Conservation (phyloP, 2,113 vertebrate genomes). For the Muscicapa adusta region DNA sequence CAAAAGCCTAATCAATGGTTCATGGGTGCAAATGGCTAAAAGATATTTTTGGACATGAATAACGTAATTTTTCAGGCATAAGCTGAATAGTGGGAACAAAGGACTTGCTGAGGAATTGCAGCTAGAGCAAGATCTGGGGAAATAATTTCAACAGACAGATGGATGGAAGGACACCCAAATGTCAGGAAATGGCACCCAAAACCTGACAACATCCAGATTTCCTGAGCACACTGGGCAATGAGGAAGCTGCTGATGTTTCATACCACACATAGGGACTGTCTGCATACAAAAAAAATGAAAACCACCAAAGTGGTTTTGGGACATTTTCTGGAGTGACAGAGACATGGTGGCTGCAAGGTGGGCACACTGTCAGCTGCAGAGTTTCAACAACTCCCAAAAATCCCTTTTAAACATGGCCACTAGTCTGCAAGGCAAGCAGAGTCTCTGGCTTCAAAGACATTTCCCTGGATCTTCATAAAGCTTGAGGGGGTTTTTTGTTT, state of each 20-base stretch:
- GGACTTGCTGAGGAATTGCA: background rate
- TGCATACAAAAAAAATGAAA: background rate
- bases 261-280: accelerated
- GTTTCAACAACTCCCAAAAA: background rate
- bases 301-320: background rate
- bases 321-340: background rate
- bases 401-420: background rate
- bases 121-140: background rate
- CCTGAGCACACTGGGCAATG: background rate
- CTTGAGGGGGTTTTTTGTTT: too few relatives aligned
- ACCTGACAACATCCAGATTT: background rate
- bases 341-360: background rate
- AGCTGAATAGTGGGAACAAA: background rate
- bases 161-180: background rate
- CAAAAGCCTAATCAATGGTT: background rate
- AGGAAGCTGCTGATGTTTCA: background rate
- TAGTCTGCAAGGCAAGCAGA: too few relatives aligned
- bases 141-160: background rate
- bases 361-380: background rate
- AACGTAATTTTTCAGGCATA: background rate
- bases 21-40: background rate
- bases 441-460: too few relatives aligned
- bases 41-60: background rate
- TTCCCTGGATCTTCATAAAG: too few relatives aligned
- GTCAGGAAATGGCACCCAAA: background rate